Percentiles rank a stretch among this genome's conserved stretches.
Conservation (phyloP, 35 echinoderm and acorn worm species). For the Ophioderma brevispina region DNA sequence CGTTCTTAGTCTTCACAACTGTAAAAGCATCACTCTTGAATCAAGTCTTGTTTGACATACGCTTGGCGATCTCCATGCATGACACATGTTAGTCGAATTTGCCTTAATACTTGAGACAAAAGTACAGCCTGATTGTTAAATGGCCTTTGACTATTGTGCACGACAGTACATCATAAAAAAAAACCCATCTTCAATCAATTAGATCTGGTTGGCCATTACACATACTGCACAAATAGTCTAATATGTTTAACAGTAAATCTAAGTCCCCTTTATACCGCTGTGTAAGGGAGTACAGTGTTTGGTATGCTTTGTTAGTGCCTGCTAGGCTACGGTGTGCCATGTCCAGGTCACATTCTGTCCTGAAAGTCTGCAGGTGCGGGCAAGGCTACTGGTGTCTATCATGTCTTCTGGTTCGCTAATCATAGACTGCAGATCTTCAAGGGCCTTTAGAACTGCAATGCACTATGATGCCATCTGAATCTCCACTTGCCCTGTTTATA, state of each 20-base stretch:
- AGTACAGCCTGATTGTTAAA: conserved; percentile 6
- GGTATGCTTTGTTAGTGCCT: conserved; percentile 63
- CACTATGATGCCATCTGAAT: conserved; percentile 5
- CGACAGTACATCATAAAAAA: conserved; percentile 52
- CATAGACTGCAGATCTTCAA: conserved; percentile 42
- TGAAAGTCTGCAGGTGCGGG: conserved; percentile 32
- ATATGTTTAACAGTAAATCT: background rate
- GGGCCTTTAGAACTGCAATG: conserved; percentile 53
- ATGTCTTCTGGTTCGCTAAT: conserved; percentile 13
- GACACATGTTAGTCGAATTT: conserved; percentile 66
- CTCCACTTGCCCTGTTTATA: no score
- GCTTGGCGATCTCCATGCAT: conserved; percentile 83
- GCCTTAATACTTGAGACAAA: conserved; percentile 22
- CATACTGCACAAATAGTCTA: conserved; percentile 57
- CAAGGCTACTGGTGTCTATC: background rate
- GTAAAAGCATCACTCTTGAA: conserved; percentile 45
- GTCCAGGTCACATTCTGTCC: conserved; percentile 61
- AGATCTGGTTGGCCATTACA: conserved; percentile 95
- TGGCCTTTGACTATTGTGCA: conserved; percentile 45
- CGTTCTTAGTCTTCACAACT: conserved; percentile 29
- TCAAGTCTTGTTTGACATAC: conserved; percentile 69
- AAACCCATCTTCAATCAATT: conserved; percentile 53
- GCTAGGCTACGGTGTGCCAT: conserved; percentile 64
- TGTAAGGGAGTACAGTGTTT: conserved; percentile 38
- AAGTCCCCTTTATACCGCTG: conserved; percentile 34